These are phyloP conservation scores for Papilio dardanus DNA, from an alignment of 1,140 invertebrate species.

Conservation along the genomic window DNA sequence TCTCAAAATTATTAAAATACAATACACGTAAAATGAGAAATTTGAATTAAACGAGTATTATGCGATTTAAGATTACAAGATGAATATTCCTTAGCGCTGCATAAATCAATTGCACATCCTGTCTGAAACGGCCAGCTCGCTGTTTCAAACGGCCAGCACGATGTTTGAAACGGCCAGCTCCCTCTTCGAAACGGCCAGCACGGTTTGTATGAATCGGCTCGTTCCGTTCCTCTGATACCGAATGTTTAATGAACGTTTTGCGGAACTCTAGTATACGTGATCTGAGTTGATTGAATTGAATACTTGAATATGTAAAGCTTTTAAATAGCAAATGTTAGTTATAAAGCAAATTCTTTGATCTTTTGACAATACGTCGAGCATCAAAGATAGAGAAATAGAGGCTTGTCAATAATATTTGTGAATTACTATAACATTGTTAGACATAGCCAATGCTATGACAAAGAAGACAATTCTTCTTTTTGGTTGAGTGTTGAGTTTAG, in stretches of 20 bases:
- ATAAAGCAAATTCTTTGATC: background rate
- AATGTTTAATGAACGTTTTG: slow-evolving; percentile 20
- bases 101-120: slow-evolving; percentile 5
- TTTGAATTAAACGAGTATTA: too few species aligned
- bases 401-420: too few species aligned
- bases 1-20: too few species aligned
- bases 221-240: background rate
- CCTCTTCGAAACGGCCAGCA: background rate
- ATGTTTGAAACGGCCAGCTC: background rate
- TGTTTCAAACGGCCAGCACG: background rate
- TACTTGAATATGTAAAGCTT: background rate
- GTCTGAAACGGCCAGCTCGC: background rate
- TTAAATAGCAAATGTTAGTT: background rate
- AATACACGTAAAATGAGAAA: too few species aligned
- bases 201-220: too few species aligned
- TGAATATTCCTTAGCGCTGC: background rate
- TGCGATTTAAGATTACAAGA: background rate
- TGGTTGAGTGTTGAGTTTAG: too few species aligned
- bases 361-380: too few species aligned
- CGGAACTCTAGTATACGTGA: background rate
- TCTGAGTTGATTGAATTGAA: background rate
- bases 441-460: too few species aligned
- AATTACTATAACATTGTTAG: too few species aligned
- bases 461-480: too few species aligned
- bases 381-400: too few species aligned